These are phyloP conservation scores for Lacerta agilis DNA, from an alignment of 2,797 vertebrate genomes.

Conservation along the genomic window DNA sequence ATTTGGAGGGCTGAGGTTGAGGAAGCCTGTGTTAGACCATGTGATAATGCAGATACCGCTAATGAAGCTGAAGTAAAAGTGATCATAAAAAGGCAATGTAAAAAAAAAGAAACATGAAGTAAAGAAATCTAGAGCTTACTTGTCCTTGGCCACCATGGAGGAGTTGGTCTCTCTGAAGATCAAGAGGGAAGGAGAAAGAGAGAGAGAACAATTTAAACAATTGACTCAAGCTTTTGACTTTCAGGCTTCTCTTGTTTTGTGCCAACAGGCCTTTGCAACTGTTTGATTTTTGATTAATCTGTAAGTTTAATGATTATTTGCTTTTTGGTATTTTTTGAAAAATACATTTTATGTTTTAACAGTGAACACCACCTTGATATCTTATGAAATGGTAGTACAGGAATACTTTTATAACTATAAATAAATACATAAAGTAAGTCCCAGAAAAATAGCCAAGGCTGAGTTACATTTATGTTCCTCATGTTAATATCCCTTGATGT, in stretches of 20 bases:
- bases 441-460: background rate
- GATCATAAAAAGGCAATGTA: background rate
- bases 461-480: too few relatives aligned
- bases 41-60: background rate
- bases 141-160: background rate
- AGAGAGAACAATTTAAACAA: background rate
- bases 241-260: too few relatives aligned
- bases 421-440: background rate
- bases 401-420: background rate
- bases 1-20: too few relatives aligned
- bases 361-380: too few relatives aligned
- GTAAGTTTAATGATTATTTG: background rate
- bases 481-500: too few relatives aligned
- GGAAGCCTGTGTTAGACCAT: background rate
- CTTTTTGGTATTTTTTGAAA: background rate
- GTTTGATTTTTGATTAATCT: background rate
- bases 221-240: too few relatives aligned
- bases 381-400: too few relatives aligned
- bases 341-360: too few relatives aligned
- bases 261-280: too few relatives aligned
- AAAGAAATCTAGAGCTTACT: background rate
- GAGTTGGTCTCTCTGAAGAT: background rate
- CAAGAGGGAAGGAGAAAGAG: background rate
- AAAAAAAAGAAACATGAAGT: background rate
- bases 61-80: background rate